phyloP scores from a whole-genome alignment of 2,888 invertebrate species.

The Flexamia atlantica region DNA sequence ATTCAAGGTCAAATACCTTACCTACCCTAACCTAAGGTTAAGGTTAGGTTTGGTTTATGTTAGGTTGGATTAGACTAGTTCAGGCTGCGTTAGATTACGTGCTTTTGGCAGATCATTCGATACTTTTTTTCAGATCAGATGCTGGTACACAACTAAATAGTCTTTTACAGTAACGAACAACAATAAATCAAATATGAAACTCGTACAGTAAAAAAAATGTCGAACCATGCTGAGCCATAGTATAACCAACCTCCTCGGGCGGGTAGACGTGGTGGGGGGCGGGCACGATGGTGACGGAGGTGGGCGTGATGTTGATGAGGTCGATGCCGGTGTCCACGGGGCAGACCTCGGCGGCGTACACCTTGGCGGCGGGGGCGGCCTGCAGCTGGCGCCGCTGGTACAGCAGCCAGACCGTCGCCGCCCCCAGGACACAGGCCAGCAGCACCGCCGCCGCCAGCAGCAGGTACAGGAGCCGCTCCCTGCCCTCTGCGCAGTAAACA shows the following conservation, averaged over 20 bases:
- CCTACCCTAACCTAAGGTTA: too few species aligned
- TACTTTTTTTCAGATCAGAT: too few species aligned
- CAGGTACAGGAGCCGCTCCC: constrained; percentile 89
- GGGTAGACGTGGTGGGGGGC: constrained; percentile 35
- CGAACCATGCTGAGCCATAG: too few species aligned
- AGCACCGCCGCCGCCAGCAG: constrained; percentile 86
- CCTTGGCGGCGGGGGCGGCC: constrained; percentile 64
- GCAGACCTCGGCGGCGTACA: constrained; percentile 90
- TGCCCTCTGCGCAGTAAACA: constrained; percentile 82
- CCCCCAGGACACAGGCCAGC: constrained; percentile 83
- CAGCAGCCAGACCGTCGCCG: constrained; percentile 84
- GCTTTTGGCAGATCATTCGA: too few species aligned
- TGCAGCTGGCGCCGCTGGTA: constrained; percentile 80
- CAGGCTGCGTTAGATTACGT: too few species aligned
- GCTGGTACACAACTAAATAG: too few species aligned
- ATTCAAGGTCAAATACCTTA: too few species aligned
- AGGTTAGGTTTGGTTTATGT: too few species aligned
- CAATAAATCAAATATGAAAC: too few species aligned
- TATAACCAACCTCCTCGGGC: constrained; percentile 31
- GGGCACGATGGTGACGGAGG: constrained; percentile 74
- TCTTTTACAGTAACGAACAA: too few species aligned
- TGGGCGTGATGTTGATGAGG: constrained; percentile 82
- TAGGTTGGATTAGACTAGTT: too few species aligned
- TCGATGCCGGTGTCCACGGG: constrained; percentile 90
- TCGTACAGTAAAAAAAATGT: too few species aligned